Percentiles rank a stretch among this genome's conserved stretches.
Conservation (phyloP, 2,113 vertebrate genomes). For the Gulo gulo region DNA sequence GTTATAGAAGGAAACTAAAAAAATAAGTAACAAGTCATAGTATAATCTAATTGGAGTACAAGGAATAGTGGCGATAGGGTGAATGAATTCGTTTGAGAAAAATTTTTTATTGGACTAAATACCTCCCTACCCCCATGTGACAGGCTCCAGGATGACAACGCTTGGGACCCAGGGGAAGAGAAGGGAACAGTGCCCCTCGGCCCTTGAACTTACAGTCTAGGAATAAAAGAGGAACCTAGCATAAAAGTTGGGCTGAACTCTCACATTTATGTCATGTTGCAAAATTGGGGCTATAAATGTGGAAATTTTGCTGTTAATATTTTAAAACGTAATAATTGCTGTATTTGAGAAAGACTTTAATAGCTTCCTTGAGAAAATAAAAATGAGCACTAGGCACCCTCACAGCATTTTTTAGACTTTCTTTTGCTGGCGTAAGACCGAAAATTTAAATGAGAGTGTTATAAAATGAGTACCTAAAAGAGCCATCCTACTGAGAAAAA, state of each 20-base stretch:
- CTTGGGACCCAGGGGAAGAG: neutral
- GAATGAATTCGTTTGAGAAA: neutral
- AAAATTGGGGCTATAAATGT: neutral
- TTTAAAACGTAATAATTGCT: neutral
- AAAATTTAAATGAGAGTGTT: neutral
- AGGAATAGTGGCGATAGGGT: neutral
- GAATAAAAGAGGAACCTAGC: neutral
- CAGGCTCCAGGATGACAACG: neutral
- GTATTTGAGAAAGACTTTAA: conserved; percentile 6
- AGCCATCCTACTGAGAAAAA: neutral
- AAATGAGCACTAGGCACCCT: neutral
- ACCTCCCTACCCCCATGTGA: too few species aligned
- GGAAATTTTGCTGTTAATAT: neutral
- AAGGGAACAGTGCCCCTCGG: neutral
- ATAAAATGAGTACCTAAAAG: neutral
- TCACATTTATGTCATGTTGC: neutral
- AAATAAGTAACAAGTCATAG: neutral
- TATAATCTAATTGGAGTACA: neutral
- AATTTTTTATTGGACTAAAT: neutral
- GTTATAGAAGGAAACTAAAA: neutral
- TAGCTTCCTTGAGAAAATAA: conserved; percentile 30
- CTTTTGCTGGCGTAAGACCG: neutral
- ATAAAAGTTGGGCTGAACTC: neutral
- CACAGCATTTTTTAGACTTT: neutral
- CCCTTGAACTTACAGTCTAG: neutral